These are phyloP conservation scores for Xerus rutilus DNA, from an alignment of 2,797 vertebrate genomes.

Conservation along the genomic window DNA sequence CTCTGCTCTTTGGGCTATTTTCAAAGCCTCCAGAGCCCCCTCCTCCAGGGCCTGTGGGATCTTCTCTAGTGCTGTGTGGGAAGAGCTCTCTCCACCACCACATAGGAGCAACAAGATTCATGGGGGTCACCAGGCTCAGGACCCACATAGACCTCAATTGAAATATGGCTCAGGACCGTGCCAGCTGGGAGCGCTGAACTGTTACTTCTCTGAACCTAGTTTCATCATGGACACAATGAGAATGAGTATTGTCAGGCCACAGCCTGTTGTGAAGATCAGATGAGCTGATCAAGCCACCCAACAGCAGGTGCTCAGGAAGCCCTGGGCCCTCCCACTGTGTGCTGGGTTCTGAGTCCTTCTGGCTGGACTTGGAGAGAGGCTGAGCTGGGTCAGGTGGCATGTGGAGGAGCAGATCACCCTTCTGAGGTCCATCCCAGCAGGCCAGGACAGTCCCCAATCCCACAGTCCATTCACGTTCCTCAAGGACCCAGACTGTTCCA, in stretches of 20 bases:
- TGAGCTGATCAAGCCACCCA: not conserved
- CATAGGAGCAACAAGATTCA: too few species aligned
- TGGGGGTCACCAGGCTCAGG: not conserved
- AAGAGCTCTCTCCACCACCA: not conserved
- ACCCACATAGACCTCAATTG: not conserved
- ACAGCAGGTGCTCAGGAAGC: not conserved
- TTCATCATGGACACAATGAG: not conserved
- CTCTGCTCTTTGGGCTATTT: not conserved
- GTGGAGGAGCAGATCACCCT: not conserved
- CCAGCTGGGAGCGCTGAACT: not conserved
- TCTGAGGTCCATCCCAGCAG: not conserved
- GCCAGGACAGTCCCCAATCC: not conserved
- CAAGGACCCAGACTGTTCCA: not conserved
- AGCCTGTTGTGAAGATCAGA: not conserved
- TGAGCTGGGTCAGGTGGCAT: not conserved
- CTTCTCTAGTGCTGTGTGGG: not conserved
- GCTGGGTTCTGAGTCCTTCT: not conserved
- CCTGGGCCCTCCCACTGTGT: fast-evolving
- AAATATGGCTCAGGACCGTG: not conserved
- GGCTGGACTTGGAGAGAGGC: too few species aligned
- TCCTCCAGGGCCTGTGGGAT: not conserved
- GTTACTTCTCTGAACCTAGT: too few species aligned
- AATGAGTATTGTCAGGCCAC: too few species aligned
- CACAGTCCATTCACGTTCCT: not conserved
- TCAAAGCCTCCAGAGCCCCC: not conserved